Base-by-base conservation (phyloP, 2,113 vertebrate genomes). In the Phylloscopus trochilus region DNA sequence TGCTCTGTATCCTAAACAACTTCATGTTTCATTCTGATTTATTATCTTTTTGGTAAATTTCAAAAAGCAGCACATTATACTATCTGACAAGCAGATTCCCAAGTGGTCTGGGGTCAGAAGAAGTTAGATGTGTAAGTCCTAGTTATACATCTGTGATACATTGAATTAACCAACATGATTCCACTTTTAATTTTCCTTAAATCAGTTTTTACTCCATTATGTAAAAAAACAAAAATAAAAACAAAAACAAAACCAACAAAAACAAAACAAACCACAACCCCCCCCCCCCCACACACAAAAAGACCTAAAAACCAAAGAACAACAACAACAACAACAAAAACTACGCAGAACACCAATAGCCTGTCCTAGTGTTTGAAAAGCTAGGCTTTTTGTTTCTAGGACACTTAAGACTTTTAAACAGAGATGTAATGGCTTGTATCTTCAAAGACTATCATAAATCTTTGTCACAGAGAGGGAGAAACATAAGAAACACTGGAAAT, bases 391-490 rank as follows among this genome's bases (percentile, higher is more conserved):
- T 83, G 11, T 64, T 77, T 81, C 66, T 92, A 58, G 24, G 56
- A 64, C 16, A 10, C 39, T 82, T 84, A 44, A 22, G 35, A 67
- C 30, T 68, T 87, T 92, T 68, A 27, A 64, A 84, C 68, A 46
- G 30, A 59, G 33, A 52, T 64, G 56, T 30, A 89, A 84, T 87
- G 22, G 14, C n/a, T 87, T 87, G 37, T 28, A 30, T 84, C 46
- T 90, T 93, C 70, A 76, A 79, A 91, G 84, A 56, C 27, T 37
- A 18, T 30, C 43, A 63, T 92, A 93, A 94, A 92, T 95, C 63
- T 80, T 63, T 85, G 83, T 66, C 51, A 44, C 24, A 51, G 43
- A 69, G 31, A 95, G 37, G 11, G 41, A 83, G 69, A 89, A 19
- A 63, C 16, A 6, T 52, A 52, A 47, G 58, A 77, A 87, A 70